These are phyloP conservation scores for Eueremaeus valkanovi DNA, from an alignment of 2,888 invertebrate species.

Conservation along the genomic window DNA sequence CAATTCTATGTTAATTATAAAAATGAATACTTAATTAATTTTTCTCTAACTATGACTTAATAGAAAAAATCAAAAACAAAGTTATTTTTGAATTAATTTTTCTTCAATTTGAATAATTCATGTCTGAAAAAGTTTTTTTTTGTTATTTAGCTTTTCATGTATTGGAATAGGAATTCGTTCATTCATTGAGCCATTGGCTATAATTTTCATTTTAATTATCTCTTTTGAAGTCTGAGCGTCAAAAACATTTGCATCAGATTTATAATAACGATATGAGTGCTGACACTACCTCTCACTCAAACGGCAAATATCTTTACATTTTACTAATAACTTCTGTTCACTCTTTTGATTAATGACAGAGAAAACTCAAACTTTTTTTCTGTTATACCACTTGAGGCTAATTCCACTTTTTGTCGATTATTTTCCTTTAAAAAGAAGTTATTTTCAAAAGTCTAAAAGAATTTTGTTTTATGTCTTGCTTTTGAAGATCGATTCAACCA, in stretches of 20 bases:
- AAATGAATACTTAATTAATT: no score
- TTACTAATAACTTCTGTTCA: neutral
- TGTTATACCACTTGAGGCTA: neutral
- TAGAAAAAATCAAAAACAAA: no score
- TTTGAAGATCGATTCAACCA: neutral
- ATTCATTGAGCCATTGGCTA: conserved; percentile 31
- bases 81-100: conserved; percentile 3
- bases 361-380: conserved; percentile 18
- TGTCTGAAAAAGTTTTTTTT: neutral
- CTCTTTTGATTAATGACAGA: conserved; percentile 24
- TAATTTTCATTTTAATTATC: conserved; percentile 32
- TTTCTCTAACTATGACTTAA: no score
- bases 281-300: conserved; percentile 21
- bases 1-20: no score
- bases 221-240: conserved; percentile 9
- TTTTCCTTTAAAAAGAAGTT: neutral
- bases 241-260: conserved; percentile 18
- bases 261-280: neutral
- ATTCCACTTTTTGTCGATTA: neutral
- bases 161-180: no score
- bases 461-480: neutral
- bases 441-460: neutral
- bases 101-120: neutral
- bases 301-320: conserved; percentile 6
- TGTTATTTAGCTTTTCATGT: neutral